A percentile compares a stretch with the other conserved stretches of the same genome.
phyloP scores from a whole-genome alignment of 2,797 vertebrate species.

The Gallinago nigripennis region DNA sequence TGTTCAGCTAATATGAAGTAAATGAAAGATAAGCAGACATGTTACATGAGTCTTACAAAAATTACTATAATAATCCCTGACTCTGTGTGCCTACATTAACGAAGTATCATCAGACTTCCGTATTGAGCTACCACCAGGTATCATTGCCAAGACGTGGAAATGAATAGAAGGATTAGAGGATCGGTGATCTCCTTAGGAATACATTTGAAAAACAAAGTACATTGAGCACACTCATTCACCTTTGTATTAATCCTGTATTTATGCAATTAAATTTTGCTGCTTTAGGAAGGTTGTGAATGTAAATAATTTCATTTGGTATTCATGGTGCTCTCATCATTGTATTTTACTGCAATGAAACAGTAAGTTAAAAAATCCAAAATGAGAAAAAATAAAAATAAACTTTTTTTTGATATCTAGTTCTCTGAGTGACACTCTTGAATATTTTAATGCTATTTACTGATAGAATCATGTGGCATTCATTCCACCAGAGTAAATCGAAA shows the following conservation, averaged over 20 bases:
- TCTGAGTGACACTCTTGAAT: background rate
- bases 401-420: background rate
- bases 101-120: background rate
- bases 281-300: background rate
- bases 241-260: background rate
- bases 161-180: background rate
- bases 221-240: background rate
- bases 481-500: background rate
- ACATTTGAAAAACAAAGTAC: background rate
- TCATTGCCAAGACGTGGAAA: background rate
- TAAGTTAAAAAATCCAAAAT: background rate
- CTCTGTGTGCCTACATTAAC: background rate
- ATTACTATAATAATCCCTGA: constrained; percentile 22
- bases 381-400: background rate
- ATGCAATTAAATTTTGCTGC: background rate
- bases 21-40: constrained; percentile 37
- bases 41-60: constrained; percentile 6
- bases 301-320: constrained; percentile 38
- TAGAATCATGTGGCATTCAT: background rate
- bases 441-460: background rate
- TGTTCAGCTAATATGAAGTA: constrained; percentile 34
- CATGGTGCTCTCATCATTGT: background rate
- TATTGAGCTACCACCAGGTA: background rate
- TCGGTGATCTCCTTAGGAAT: background rate
- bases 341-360: background rate